Conservation (phyloP, 2,113 vertebrate species). For the Colinus virginianus region DNA sequence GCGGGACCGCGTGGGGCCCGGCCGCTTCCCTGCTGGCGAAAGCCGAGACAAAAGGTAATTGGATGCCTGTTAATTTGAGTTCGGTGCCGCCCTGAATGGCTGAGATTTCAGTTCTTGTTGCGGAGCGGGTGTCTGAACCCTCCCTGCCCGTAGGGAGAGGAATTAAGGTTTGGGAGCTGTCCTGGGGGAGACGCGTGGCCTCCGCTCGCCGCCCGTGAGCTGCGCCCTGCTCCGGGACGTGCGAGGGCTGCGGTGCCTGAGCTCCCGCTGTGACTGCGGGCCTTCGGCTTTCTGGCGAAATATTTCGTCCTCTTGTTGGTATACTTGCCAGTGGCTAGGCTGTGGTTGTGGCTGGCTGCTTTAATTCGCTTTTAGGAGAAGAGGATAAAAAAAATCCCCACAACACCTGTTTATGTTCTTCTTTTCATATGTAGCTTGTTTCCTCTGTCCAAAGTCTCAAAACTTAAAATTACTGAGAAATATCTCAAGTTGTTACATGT, state of each 20-base stretch:
- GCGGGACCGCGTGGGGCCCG: not conserved
- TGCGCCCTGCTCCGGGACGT: too few relatives aligned
- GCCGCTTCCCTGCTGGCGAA: not conserved
- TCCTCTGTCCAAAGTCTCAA: not conserved
- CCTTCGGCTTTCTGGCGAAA: not conserved
- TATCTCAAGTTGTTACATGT: not conserved
- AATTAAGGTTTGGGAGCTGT: not conserved
- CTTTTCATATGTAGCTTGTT: not conserved
- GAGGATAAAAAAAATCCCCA: not conserved
- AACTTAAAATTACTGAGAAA: not conserved
- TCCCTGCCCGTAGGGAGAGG: too few relatives aligned
- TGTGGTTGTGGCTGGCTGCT: not conserved
- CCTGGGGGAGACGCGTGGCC: too few relatives aligned
- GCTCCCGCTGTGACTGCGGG: not conserved
- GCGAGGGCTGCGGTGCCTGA: not conserved
- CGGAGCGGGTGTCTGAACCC: not conserved
- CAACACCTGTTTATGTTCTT: not conserved
- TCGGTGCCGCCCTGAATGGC: not conserved
- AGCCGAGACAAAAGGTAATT: constrained; percentile 39
- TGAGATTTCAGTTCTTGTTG: not conserved
- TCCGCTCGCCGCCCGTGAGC: not conserved
- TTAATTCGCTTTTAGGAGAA: not conserved
- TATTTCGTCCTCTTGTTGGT: not conserved
- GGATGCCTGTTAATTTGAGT: constrained; percentile 18
- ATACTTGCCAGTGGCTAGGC: not conserved